These are phyloP conservation scores for Agonopterix subpropinquella DNA, from an alignment of 2,888 invertebrate genomes.

Conservation along the genomic window DNA sequence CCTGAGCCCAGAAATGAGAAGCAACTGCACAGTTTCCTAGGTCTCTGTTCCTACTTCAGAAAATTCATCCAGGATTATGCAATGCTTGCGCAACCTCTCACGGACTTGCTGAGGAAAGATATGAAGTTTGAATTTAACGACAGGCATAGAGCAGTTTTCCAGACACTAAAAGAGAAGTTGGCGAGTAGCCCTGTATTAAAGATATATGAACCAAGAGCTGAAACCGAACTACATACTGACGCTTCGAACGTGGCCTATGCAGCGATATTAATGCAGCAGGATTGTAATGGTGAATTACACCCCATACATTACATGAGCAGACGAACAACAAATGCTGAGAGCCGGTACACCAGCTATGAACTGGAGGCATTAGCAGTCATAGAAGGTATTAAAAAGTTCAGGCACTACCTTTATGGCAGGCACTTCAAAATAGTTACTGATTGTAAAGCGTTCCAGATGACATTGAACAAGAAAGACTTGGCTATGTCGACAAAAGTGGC, in stretches of 20 bases:
- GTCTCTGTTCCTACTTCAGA: conserved; percentile 18
- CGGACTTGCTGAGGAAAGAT: conserved; percentile 11
- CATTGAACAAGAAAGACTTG: too few relatives aligned
- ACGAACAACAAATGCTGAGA: conserved; percentile 1
- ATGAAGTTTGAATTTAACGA: neutral
- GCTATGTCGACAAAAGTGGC: too few relatives aligned
- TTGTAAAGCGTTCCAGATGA: conserved; percentile 11
- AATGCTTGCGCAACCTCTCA: conserved; percentile 17
- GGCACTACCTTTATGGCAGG: conserved; percentile 8
- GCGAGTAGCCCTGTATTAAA: conserved; percentile 4
- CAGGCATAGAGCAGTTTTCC: conserved; percentile 1
- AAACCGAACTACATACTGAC: conserved; percentile 11
- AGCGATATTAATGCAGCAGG: conserved; percentile 9
- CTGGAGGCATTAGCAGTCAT: conserved; percentile 10
- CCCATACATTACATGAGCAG: conserved; percentile 9
- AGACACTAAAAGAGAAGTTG: conserved; percentile 3
- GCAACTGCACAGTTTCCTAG: conserved; percentile 17
- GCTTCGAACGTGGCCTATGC: conserved; percentile 4
- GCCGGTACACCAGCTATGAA: conserved; percentile 7
- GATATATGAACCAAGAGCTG: conserved; percentile 4
- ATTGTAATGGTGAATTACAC: conserved; percentile 1
- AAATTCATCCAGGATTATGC: conserved; percentile 22
- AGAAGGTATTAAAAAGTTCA: conserved; percentile 10
- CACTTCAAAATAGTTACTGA: conserved; percentile 12
- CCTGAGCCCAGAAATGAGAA: conserved; percentile 14